A percentile compares a stretch with the other conserved stretches of the same genome.
Evolutionary conservation across 2,888 invertebrate species (phyloP).

Genomic region (Sycophila texana): DNA sequence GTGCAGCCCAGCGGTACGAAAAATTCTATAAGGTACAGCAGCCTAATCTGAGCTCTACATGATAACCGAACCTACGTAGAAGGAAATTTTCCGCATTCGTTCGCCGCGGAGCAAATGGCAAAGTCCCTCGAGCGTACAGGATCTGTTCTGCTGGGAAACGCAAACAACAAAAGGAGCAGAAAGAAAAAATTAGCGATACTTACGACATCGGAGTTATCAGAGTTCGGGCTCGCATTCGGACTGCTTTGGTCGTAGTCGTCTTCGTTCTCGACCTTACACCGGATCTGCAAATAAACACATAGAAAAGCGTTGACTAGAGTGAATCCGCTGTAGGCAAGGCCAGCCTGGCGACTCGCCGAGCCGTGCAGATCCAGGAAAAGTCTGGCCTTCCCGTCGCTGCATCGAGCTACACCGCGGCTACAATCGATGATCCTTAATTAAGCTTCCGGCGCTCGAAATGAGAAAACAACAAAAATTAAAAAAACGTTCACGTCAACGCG

Average conservation of each 20-base stretch:
- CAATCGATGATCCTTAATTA: no score
- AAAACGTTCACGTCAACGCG: no score
- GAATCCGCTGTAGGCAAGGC: no score
- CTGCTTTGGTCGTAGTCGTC: slow-evolving; percentile 40
- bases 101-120: neutral
- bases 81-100: neutral
- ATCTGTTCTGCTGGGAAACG: no score
- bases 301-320: slow-evolving; percentile 1
- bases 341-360: neutral
- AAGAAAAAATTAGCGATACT: slow-evolving; percentile 22
- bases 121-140: neutral
- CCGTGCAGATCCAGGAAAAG: neutral
- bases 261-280: slow-evolving; percentile 47
- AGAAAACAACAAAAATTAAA: no score
- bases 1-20: no score
- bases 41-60: no score
- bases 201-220: slow-evolving; percentile 48
- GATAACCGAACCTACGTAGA: no score
- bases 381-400: no score
- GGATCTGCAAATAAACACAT: slow-evolving; percentile 44
- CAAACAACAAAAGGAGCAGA: neutral
- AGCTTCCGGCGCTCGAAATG: no score
- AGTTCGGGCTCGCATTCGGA: slow-evolving; percentile 32
- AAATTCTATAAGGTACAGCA: no score
- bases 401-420: no score